These are phyloP conservation scores for Salvelinus fontinalis DNA, from an alignment of 2,113 vertebrate species.

Conservation along the genomic window DNA sequence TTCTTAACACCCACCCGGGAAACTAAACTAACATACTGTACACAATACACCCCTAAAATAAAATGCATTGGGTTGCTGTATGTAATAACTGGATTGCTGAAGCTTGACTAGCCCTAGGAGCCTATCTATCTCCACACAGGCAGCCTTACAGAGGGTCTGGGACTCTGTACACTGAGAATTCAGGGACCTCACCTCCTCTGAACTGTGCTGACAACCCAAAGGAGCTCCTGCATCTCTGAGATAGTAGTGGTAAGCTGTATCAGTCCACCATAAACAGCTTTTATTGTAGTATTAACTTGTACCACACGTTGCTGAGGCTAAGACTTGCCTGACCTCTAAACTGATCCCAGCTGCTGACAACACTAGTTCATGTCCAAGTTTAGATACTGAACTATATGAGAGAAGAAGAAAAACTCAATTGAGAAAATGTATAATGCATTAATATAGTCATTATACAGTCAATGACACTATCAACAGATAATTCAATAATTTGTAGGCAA, in stretches of 20 bases:
- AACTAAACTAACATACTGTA: background rate
- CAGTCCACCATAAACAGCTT: too few relatives aligned
- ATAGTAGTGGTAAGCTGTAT: background rate
- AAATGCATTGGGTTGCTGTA: background rate
- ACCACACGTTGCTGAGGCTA: background rate
- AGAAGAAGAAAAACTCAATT: background rate
- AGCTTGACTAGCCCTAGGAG: conserved; percentile 75
- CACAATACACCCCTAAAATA: background rate
- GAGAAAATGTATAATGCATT: background rate
- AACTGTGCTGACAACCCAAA: conserved; percentile 42
- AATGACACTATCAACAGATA: background rate
- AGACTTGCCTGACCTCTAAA: conserved; percentile 52
- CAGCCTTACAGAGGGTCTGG: conserved; percentile 71
- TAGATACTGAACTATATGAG: conserved; percentile 69
- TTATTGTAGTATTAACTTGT: background rate
- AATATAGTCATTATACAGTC: background rate
- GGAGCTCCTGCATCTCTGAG: conserved; percentile 21
- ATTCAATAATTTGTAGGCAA: background rate
- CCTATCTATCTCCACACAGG: conserved; percentile 73
- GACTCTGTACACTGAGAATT: conserved; percentile 70
- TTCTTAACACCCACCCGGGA: too few relatives aligned
- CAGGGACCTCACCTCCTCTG: conserved; percentile 51
- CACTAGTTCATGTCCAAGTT: conserved; percentile 80
- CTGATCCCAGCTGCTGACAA: conserved; percentile 62
- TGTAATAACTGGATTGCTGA: conserved; percentile 78